Evolutionary conservation across 1,140 invertebrate species (phyloP), one percentile per base, ranked within the genome.

Genomic region (Thaumetopoea pityocampa): DNA sequence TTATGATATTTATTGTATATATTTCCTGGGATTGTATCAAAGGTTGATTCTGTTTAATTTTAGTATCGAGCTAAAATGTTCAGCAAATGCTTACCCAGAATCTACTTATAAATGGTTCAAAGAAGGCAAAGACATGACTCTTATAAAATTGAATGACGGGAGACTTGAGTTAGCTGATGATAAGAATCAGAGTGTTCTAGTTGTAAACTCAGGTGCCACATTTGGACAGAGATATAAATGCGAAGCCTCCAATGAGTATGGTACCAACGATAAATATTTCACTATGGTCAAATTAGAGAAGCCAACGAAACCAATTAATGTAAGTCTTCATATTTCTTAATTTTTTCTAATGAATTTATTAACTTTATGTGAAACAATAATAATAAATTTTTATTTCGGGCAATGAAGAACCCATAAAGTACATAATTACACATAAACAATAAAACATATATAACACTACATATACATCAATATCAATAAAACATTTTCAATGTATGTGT

Each of bases 21-120:
- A n/a, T n/a, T n/a, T n/a, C n/a, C n/a, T n/a, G n/a, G n/a, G n/a
- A 19, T 19, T 19, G 16, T 9, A 18, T 18, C n/a, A 18, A 28
- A n/a, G 5, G 11, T 6, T 12, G 4, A 4, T 20, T 4, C 5
- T 20, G 3, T 32, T 28, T n/a, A n/a, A n/a, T 68, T 80, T 37
- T 26, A 80, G 77, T 16, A 48, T 71, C 3, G 52, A 71, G 5
- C 37, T 81, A 26, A 36, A 49, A n/a, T 81, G 77, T 30, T 43
- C 37, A 1, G 63, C 70, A 4, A 54, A 45, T 9, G 72, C 51
- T 0, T 68, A 52, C 38, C 77, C 77, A 8, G 12, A 32, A 7
- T 66, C 73, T 3, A 60, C 53, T 8, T 81, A 73, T 33, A 51
- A 57, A 44, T 76, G 69, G 67, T 81, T 69, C 30, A 55, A 53